Conservation (phyloP, 2,888 invertebrate species). For the Tholera decimalis region DNA sequence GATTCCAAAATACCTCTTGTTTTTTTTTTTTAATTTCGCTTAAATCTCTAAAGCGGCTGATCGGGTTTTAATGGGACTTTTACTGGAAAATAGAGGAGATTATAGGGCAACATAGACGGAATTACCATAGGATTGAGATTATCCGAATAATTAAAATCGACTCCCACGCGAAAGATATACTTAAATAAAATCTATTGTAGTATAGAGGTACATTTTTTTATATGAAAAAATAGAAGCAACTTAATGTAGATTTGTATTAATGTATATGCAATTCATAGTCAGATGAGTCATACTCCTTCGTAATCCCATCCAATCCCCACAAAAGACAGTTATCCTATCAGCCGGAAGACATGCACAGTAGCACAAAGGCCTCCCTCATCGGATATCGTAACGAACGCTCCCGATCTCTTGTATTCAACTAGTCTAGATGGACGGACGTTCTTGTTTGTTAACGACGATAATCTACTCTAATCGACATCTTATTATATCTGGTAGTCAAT, state of each 20-base stretch:
- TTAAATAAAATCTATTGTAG: not conserved
- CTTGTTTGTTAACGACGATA: constrained; percentile 35
- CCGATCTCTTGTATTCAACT: constrained; percentile 46
- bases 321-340: constrained; percentile 44
- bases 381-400: constrained; percentile 41
- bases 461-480: constrained; percentile 43
- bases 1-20: too few species aligned
- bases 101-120: too few species aligned
- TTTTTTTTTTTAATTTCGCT: too few species aligned
- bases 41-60: too few species aligned
- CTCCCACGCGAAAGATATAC: too few species aligned
- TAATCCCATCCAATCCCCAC: constrained; percentile 31
- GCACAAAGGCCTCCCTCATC: constrained; percentile 42
- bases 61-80: too few species aligned
- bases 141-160: too few species aligned
- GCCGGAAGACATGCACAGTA: constrained; percentile 46
- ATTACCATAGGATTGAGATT: too few species aligned
- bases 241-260: too few species aligned
- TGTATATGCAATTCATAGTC: not conserved
- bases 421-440: constrained; percentile 40
- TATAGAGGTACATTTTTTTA: not conserved
- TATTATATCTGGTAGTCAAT: constrained; percentile 24
- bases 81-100: too few species aligned
- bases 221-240: not conserved
- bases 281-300: constrained; percentile 3